phyloP scores from a whole-genome alignment of 2,113 vertebrate species.

The Calyptommatus sinebrachiatus region DNA sequence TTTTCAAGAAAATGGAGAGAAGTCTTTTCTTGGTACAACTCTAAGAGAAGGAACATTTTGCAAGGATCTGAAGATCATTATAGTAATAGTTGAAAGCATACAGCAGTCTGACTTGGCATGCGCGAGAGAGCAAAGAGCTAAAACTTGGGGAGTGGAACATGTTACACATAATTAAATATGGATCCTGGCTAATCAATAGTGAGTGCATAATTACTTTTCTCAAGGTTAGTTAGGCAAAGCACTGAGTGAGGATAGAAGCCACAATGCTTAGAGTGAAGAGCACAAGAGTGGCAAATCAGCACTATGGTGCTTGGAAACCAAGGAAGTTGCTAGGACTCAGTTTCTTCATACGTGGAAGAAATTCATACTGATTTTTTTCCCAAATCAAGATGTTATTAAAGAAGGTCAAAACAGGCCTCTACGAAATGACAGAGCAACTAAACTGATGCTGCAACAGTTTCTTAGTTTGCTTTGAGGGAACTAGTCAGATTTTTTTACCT shows the following conservation, averaged over 20 bases:
- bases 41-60: slow-evolving; percentile 21
- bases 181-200: slow-evolving; percentile 66
- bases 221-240: slow-evolving; percentile 64
- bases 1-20: slow-evolving; percentile 9
- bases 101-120: slow-evolving; percentile 1
- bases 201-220: slow-evolving; percentile 62
- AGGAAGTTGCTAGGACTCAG: slow-evolving; percentile 22
- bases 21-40: slow-evolving; percentile 15
- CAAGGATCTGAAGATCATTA: slow-evolving; percentile 49
- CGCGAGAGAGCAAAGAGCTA: slow-evolving; percentile 44
- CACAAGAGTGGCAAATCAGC: slow-evolving; percentile 33
- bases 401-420: slow-evolving; percentile 39
- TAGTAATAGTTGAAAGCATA: slow-evolving; percentile 26
- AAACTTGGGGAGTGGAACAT: slow-evolving; percentile 58
- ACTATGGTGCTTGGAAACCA: background rate
- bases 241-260: slow-evolving; percentile 41
- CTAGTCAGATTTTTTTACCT: background rate
- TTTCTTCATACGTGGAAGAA: slow-evolving; percentile 33
- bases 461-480: background rate
- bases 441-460: background rate
- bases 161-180: slow-evolving; percentile 67
- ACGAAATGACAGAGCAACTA: slow-evolving; percentile 30
- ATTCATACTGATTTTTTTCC: slow-evolving; percentile 43
- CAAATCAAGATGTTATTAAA: slow-evolving; percentile 34
- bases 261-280: slow-evolving; percentile 43